phyloP scores from a whole-genome alignment of 2,888 invertebrate genomes.

The Tipula vernalis region DNA sequence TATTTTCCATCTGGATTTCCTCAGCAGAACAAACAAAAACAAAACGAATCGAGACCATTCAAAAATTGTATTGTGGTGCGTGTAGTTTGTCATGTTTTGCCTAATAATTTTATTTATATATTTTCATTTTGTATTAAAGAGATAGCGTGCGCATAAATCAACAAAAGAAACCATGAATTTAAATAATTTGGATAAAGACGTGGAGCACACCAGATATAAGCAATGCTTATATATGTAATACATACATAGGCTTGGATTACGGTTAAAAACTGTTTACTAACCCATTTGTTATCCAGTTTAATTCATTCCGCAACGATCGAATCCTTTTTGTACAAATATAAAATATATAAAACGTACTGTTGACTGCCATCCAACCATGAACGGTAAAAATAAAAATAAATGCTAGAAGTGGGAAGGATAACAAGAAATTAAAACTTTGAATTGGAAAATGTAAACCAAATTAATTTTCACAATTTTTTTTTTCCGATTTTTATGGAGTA shows the following conservation, averaged over 20 bases:
- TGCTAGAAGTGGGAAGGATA: background rate
- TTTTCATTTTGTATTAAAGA: background rate
- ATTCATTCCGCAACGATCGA: too few species aligned
- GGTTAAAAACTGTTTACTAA: too few species aligned
- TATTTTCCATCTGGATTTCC: background rate
- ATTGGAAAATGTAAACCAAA: background rate
- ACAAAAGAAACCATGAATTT: background rate
- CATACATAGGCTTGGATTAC: too few species aligned
- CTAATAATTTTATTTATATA: background rate
- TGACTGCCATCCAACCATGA: background rate
- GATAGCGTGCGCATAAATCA: background rate
- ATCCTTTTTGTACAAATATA: too few species aligned
- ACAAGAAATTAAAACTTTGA: background rate
- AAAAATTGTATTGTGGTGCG: too few species aligned
- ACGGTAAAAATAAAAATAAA: background rate
- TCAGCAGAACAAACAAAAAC: background rate
- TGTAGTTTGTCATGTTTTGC: background rate
- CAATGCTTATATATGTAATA: too few species aligned
- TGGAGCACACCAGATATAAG: background rate
- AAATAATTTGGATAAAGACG: background rate
- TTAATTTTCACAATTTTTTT: background rate
- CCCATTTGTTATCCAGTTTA: too few species aligned
- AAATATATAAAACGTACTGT: background rate
- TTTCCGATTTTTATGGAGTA: background rate
- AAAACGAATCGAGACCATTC: too few species aligned